A percentile compares a stretch with the other conserved stretches of the same genome.
Conservation (phyloP, 2,888 invertebrate genomes). For the Pinctada fucata region DNA sequence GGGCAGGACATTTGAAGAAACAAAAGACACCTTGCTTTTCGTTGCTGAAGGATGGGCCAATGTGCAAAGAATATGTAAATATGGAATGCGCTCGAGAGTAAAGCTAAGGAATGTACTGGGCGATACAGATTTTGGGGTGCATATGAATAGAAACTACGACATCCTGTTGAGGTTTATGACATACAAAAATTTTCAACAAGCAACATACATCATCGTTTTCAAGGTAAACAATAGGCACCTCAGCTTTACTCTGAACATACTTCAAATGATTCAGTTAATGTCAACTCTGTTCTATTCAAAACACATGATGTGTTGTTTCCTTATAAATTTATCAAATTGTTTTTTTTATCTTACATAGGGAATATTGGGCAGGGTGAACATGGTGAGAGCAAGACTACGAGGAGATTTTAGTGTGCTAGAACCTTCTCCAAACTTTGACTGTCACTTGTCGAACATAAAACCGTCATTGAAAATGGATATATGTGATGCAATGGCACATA, state of each 20-base stretch:
- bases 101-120: conserved; percentile 50
- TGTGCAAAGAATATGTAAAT: conserved; percentile 45
- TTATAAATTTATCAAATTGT: background rate
- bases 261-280: too few species aligned
- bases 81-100: conserved; percentile 41
- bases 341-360: conserved; percentile 34
- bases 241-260: background rate
- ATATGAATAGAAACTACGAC: conserved; percentile 51
- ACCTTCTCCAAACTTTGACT: conserved; percentile 33
- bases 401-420: conserved; percentile 21
- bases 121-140: conserved; percentile 50
- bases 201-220: conserved; percentile 42
- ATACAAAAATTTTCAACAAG: conserved; percentile 37
- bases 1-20: conserved; percentile 41
- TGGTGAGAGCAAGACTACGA: conserved; percentile 28
- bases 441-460: conserved; percentile 15
- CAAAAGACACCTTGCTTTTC: conserved; percentile 42
- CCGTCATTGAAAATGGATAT: conserved; percentile 27
- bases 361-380: conserved; percentile 44
- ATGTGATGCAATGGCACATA: conserved; percentile 34
- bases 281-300: too few species aligned
- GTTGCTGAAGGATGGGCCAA: conserved; percentile 44
- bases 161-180: conserved; percentile 48
- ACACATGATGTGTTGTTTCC: background rate
- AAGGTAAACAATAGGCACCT: conserved; percentile 38